Conservation (phyloP, 1,140 invertebrate species). For the Lepidostoma basale region DNA sequence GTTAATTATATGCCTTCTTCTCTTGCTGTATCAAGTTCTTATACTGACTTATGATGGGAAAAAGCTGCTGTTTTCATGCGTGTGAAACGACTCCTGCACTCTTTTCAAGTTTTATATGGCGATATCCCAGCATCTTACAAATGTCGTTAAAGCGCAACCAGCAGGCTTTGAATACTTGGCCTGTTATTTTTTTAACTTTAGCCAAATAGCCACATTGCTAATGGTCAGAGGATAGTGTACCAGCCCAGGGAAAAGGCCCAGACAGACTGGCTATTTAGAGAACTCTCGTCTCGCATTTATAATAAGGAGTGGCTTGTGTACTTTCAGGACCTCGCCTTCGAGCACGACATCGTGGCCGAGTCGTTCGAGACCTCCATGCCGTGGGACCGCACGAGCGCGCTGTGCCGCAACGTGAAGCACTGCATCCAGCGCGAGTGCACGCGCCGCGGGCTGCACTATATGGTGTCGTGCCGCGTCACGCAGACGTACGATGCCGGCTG, state of each 20-base stretch:
- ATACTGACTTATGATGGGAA: too few relatives aligned
- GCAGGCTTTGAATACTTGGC: not conserved
- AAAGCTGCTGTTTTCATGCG: too few relatives aligned
- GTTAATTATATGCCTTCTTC: too few relatives aligned
- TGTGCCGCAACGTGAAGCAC: constrained; percentile 91
- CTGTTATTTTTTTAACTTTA: not conserved
- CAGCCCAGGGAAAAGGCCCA: too few relatives aligned
- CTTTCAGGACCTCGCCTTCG: constrained; percentile 85
- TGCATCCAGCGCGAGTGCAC: constrained; percentile 78
- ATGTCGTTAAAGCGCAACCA: not conserved
- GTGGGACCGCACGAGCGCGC: constrained; percentile 85
- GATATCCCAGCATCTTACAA: not conserved
- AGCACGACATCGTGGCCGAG: constrained; percentile 89
- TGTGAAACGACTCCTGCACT: too few relatives aligned
- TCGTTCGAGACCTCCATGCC: constrained; percentile 98
- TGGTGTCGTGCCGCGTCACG: constrained; percentile 86
- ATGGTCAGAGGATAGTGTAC: not conserved
- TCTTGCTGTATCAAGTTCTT: too few relatives aligned
- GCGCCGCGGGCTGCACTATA: constrained; percentile 64
- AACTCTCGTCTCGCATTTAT: not conserved
- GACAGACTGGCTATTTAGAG: too few relatives aligned
- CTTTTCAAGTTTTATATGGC: too few relatives aligned
- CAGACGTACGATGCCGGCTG: constrained; percentile 97
- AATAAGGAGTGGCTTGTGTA: not conserved
- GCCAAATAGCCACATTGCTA: not conserved